phyloP scores from a whole-genome alignment of 2,113 vertebrate genomes.

The Bubo bubo region DNA sequence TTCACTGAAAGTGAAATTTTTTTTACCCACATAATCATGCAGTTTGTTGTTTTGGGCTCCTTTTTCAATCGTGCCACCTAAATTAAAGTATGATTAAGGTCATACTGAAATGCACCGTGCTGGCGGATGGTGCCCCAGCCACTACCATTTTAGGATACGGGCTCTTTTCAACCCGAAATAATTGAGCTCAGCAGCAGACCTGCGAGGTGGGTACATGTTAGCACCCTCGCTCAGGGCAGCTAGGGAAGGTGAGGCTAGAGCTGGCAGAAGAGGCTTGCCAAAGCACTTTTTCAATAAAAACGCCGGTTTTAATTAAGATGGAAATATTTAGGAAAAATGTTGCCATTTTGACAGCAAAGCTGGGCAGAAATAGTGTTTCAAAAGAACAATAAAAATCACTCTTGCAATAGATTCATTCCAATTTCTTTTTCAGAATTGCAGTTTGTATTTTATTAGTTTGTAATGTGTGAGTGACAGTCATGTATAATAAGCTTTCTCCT shows the following conservation, averaged over 20 bases:
- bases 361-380: background rate
- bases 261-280: background rate
- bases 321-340: constrained; percentile 28
- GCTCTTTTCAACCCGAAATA: background rate
- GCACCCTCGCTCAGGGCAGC: rapidly evolving
- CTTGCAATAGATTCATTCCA: constrained; percentile 53
- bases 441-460: constrained; percentile 64
- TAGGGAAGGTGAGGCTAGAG: background rate
- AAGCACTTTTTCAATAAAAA: background rate
- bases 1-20: rapidly evolving
- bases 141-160: background rate
- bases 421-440: constrained; percentile 46
- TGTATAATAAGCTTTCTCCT: constrained; percentile 55
- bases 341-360: background rate
- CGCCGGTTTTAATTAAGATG: constrained; percentile 29
- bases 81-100: background rate
- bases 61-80: rapidly evolving
- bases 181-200: background rate
- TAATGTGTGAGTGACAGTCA: constrained; percentile 49
- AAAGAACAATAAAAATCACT: constrained; percentile 45
- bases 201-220: background rate
- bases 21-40: rapidly evolving
- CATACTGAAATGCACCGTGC: rapidly evolving
- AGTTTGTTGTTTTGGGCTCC: background rate
- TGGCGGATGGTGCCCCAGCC: rapidly evolving